Percentiles rank a stretch among this genome's conserved stretches.
Evolutionary conservation across 2,888 invertebrate species (phyloP).

Genomic region (Ormyrus thymus): DNA sequence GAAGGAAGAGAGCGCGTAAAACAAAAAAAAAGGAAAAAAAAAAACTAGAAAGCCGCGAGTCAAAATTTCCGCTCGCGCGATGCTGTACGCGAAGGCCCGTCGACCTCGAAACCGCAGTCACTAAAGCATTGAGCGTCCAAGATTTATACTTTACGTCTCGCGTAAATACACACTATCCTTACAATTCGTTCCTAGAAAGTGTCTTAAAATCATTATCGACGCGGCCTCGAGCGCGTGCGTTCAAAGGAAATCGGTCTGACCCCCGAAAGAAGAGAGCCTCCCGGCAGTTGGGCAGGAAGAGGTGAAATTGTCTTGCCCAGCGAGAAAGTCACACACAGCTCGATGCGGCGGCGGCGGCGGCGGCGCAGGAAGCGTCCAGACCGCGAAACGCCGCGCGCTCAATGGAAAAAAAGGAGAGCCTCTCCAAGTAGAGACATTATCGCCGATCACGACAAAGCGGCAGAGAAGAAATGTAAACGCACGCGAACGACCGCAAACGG

Average conservation of each 20-base stretch:
- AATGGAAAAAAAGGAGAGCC: not conserved
- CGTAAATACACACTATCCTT: not conserved
- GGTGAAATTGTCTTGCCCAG: conserved; percentile 41
- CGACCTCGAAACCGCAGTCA: not conserved
- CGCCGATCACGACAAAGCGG: not conserved
- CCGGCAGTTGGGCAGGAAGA: conserved; percentile 54
- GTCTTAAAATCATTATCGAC: not conserved
- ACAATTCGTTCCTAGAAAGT: conserved; percentile 17
- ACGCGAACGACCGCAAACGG: not conserved
- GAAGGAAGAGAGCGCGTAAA: not conserved
- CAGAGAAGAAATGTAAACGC: too few relatives aligned
- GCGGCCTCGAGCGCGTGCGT: not conserved
- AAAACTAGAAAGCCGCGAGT: too few relatives aligned
- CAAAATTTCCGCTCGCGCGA: too few relatives aligned
- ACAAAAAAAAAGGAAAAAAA: too few relatives aligned
- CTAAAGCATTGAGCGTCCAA: not conserved
- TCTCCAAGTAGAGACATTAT: conserved; percentile 46
- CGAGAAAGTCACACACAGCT: not conserved
- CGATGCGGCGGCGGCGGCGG: conserved; percentile 4
- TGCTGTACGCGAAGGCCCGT: too few relatives aligned
- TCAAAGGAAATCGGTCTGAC: not conserved
- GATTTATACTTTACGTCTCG: too few relatives aligned
- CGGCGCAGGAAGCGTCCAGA: conserved; percentile 41
- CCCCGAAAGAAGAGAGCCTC: conserved; percentile 2
- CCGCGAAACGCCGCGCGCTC: conserved; percentile 27